These are phyloP conservation scores for Tarsius wallacei DNA, from an alignment of 2,797 vertebrate genomes.

Conservation along the genomic window DNA sequence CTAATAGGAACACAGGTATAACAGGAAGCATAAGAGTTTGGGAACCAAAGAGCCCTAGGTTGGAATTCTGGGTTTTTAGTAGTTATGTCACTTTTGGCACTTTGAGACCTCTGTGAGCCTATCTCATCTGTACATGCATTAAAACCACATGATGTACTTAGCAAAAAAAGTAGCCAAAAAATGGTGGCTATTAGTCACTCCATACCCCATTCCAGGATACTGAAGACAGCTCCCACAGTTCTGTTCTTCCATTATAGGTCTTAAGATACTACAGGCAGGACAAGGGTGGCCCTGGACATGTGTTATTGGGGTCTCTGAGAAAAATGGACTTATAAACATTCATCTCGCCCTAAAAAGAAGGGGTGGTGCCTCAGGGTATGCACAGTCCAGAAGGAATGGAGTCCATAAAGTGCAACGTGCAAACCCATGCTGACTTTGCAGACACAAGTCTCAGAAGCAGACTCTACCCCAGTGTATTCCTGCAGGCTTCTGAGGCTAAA, in stretches of 20 bases:
- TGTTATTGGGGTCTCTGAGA: neutral
- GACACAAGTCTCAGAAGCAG: neutral
- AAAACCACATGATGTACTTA: neutral
- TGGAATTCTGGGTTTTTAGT: neutral
- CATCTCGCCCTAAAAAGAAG: neutral
- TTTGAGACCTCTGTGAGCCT: neutral
- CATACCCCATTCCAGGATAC: neutral
- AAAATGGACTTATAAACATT: neutral
- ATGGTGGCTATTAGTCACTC: neutral
- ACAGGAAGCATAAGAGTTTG: neutral
- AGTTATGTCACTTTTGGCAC: neutral
- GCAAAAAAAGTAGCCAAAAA: neutral
- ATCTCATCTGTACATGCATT: constrained; percentile 5
- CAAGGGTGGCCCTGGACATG: neutral
- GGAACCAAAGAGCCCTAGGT: neutral
- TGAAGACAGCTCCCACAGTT: neutral
- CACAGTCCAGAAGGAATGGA: neutral
- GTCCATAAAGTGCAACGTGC: neutral
- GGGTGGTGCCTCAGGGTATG: neutral
- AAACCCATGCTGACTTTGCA: neutral
- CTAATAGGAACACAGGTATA: neutral
- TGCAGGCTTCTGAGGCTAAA: neutral
- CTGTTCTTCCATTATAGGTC: neutral
- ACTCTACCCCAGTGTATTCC: neutral
- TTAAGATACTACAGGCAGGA: neutral